These are phyloP conservation scores for Florisuga fusca DNA, from an alignment of 2,797 vertebrate genomes.

Conservation along the genomic window DNA sequence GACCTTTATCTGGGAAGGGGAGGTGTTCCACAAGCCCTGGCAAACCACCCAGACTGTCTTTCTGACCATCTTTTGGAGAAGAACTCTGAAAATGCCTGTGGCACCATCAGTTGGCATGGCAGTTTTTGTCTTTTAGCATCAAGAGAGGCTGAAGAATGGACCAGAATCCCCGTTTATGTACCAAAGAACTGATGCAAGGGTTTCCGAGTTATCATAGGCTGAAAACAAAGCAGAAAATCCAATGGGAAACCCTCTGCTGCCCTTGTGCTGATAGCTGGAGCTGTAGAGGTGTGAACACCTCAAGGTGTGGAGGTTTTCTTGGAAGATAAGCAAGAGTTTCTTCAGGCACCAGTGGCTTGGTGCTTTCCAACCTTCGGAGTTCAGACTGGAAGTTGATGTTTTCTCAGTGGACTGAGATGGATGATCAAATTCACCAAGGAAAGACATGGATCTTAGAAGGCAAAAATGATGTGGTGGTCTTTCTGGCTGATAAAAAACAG, in stretches of 20 bases:
- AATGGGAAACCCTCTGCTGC: accelerated
- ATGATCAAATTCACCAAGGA: neutral
- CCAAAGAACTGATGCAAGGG: neutral
- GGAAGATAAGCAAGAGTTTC: neutral
- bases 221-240: neutral
- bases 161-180: neutral
- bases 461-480: neutral
- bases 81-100: neutral
- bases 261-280: neutral
- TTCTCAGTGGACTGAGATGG: neutral
- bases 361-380: neutral
- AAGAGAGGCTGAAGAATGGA: neutral
- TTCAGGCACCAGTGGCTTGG: neutral
- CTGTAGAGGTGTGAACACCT: neutral
- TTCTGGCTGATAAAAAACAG: neutral
- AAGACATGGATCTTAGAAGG: neutral
- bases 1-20: neutral
- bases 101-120: accelerated
- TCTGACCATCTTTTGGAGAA: neutral
- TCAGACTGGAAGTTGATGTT: neutral
- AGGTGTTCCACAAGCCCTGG: neutral
- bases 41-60: neutral
- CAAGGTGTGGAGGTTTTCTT: neutral
- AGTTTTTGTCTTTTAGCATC: neutral
- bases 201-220: neutral